Conservation (phyloP, 53 echinoderm and acorn worm species). For the Temnopleurus reevesii region DNA sequence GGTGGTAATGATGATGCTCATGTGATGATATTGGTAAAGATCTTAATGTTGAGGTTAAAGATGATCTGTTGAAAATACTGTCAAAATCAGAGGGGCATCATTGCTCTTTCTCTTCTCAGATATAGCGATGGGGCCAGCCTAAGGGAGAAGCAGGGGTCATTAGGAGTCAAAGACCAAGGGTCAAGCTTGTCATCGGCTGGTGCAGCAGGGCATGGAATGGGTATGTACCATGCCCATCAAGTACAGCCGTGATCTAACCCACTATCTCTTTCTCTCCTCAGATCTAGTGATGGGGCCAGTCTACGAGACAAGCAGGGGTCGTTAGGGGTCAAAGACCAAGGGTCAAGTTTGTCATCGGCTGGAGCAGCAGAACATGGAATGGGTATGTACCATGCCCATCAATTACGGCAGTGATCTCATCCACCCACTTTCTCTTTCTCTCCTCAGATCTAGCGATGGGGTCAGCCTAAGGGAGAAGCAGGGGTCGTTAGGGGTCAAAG, state of each 20-base stretch:
- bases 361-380: background rate
- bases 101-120: background rate
- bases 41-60: too few relatives aligned
- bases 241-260: background rate
- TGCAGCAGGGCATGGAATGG: background rate
- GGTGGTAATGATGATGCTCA: too few relatives aligned
- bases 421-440: background rate
- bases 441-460: background rate
- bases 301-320: conserved; percentile 23
- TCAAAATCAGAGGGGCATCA: too few relatives aligned
- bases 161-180: too few relatives aligned
- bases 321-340: background rate
- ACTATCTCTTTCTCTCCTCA: background rate
- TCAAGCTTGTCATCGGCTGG: too few relatives aligned
- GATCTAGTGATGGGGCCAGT: conserved; percentile 37
- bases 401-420: background rate
- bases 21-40: too few relatives aligned
- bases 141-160: too few relatives aligned
- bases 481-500: conserved; percentile 10
- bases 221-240: background rate
- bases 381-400: conserved; percentile 36
- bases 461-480: conserved; percentile 21
- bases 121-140: too few relatives aligned
- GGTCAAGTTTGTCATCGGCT: background rate
- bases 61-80: too few relatives aligned